phyloP scores from a whole-genome alignment of 2,113 vertebrate species.

The Myrmophylax atrothorax region DNA sequence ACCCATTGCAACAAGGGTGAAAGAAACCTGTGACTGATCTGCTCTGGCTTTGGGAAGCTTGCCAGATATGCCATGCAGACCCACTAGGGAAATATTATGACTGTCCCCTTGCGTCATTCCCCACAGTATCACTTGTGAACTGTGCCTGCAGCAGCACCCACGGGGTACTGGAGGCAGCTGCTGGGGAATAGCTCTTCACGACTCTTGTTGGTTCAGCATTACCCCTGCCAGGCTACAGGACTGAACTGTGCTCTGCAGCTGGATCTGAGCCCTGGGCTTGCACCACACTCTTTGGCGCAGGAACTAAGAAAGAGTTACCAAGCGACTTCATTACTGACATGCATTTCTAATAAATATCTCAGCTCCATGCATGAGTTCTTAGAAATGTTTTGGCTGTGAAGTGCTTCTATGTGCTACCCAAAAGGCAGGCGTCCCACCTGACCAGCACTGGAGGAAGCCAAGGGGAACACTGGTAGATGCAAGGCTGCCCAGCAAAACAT shows the following conservation, averaged over 20 bases:
- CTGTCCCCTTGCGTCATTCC: rapidly evolving
- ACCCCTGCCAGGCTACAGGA: not conserved
- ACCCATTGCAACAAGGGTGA: not conserved
- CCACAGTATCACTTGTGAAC: not conserved
- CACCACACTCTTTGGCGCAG: not conserved
- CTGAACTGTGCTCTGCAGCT: not conserved
- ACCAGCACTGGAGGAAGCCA: not conserved
- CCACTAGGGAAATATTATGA: not conserved
- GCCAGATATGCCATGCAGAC: not conserved
- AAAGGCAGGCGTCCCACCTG: not conserved
- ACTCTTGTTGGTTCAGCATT: not conserved
- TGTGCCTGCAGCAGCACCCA: not conserved
- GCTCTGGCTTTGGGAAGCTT: not conserved
- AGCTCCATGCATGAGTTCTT: not conserved
- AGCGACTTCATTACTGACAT: not conserved
- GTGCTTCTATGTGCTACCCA: not conserved
- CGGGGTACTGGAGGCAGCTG: not conserved
- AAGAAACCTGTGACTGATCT: not conserved
- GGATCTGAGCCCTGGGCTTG: not conserved
- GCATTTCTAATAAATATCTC: not conserved
- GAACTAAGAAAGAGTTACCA: not conserved
- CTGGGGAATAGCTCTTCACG: not conserved
- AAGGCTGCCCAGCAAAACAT: not conserved
- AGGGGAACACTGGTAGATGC: not conserved
- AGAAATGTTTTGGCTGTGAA: not conserved